phyloP scores from a whole-genome alignment of 2,113 vertebrate species.

The Ancistrus triradiatus region DNA sequence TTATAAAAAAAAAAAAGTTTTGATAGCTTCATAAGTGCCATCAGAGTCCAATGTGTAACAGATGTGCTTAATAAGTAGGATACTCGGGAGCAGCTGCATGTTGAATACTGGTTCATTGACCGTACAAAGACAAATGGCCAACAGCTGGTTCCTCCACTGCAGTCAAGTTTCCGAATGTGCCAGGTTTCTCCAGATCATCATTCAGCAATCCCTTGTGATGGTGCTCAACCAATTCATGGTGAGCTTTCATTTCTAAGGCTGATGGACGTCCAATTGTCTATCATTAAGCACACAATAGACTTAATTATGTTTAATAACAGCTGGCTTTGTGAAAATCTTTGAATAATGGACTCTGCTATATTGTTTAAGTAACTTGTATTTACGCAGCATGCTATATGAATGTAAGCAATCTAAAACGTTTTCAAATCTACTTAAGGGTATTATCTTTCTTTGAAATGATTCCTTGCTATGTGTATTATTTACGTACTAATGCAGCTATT shows the following conservation, averaged over 20 bases:
- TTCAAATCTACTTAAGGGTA: background rate
- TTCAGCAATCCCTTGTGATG: conserved; percentile 29
- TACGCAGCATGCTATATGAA: background rate
- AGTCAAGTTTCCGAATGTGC: conserved; percentile 57
- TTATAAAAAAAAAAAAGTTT: too few species aligned
- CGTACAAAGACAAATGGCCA: conserved; percentile 78
- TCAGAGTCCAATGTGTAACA: conserved; percentile 46
- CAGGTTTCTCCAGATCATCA: conserved; percentile 47
- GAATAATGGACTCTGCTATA: background rate
- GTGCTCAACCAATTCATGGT: conserved; percentile 11
- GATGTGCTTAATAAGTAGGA: conserved; percentile 67
- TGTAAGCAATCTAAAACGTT: too few species aligned
- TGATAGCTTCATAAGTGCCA: conserved; percentile 29
- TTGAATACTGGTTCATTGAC: conserved; percentile 66
- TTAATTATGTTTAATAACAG: too few species aligned
- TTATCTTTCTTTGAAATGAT: conserved; percentile 21
- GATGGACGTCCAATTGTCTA: background rate
- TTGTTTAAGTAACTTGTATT: too few species aligned
- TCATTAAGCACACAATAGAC: conserved; percentile 20
- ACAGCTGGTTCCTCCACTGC: conserved; percentile 77
- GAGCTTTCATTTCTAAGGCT: conserved; percentile 4
- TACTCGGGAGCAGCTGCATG: conserved; percentile 67
- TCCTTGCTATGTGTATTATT: conserved; percentile 54
- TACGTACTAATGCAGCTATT: conserved; percentile 47
- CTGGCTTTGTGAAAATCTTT: background rate